A percentile compares a stretch with the other conserved stretches of the same genome.
Conservation (phyloP, 2,888 invertebrate species). For the Hoplodrina ambigua region DNA sequence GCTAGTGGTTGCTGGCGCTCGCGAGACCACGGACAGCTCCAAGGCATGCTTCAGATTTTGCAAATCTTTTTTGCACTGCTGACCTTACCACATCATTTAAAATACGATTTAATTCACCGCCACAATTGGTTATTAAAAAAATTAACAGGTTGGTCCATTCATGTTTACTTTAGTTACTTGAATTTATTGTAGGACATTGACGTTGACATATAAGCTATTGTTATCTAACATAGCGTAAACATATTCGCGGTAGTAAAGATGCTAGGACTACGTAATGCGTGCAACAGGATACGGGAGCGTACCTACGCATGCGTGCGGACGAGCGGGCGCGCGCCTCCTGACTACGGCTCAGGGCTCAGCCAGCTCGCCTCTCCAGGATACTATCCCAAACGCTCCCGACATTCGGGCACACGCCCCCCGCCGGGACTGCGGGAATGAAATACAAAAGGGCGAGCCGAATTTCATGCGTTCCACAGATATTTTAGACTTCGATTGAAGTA, state of each 20-base stretch:
- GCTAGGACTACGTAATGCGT: constrained; percentile 66
- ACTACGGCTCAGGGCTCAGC: constrained; percentile 72
- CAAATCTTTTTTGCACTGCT: constrained; percentile 70
- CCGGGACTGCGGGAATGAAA: constrained; percentile 65
- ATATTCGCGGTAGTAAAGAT: constrained; percentile 49
- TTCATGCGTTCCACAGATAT: constrained; percentile 46
- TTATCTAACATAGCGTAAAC: constrained; percentile 55
- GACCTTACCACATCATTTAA: constrained; percentile 70
- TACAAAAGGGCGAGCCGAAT: constrained; percentile 60
- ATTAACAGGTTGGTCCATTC: constrained; percentile 16
- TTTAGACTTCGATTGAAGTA: constrained; percentile 42
- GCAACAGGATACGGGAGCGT: constrained; percentile 76
- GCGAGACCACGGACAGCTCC: constrained; percentile 87
- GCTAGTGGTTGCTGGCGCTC: constrained; percentile 79
- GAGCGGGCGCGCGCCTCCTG: constrained; percentile 77
- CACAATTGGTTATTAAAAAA: constrained; percentile 34
- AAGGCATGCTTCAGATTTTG: constrained; percentile 79
- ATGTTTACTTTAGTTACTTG: constrained; percentile 21
- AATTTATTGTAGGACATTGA: constrained; percentile 10
- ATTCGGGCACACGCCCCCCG: constrained; percentile 75
- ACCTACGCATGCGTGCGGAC: constrained; percentile 83
- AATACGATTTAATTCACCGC: constrained; percentile 56
- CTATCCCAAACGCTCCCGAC: constrained; percentile 72
- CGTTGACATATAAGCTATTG: constrained; percentile 28
- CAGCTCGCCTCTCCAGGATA: constrained; percentile 67